Conservation (phyloP, 2,113 vertebrate genomes). For the Coracopsis vasa region DNA sequence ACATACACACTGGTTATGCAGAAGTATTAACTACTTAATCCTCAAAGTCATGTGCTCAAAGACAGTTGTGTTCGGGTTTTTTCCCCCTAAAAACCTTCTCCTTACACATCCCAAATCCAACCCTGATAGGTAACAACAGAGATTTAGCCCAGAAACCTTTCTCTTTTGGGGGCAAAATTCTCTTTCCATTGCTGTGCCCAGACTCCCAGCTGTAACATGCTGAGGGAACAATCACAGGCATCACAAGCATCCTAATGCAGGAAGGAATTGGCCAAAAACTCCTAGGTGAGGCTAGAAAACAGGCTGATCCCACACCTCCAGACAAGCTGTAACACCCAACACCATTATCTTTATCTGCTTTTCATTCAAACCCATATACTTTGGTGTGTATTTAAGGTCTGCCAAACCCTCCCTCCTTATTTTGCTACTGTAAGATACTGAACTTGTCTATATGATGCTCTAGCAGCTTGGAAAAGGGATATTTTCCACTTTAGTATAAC, state of each 20-base stretch:
- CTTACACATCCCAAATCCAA: not conserved
- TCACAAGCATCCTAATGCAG: not conserved
- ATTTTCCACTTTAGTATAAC: not conserved
- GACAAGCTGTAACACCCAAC: not conserved
- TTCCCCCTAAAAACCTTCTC: not conserved
- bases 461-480: not conserved
- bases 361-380: not conserved
- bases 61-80: fast-evolving
- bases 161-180: not conserved
- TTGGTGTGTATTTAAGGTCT: not conserved
- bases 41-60: not conserved
- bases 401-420: not conserved
- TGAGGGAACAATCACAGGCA: not conserved
- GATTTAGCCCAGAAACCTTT: not conserved
- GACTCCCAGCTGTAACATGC: not conserved
- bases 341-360: not conserved
- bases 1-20: not conserved
- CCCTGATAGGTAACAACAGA: not conserved
- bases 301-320: not conserved
- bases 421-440: not conserved
- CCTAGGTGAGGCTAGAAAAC: not conserved
- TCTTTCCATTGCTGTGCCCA: not conserved
- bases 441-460: not conserved
- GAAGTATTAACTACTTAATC: not conserved
- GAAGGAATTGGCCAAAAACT: not conserved